phyloP scores from a whole-genome alignment of 2,113 vertebrate genomes.

The Brachyistius frenatus region DNA sequence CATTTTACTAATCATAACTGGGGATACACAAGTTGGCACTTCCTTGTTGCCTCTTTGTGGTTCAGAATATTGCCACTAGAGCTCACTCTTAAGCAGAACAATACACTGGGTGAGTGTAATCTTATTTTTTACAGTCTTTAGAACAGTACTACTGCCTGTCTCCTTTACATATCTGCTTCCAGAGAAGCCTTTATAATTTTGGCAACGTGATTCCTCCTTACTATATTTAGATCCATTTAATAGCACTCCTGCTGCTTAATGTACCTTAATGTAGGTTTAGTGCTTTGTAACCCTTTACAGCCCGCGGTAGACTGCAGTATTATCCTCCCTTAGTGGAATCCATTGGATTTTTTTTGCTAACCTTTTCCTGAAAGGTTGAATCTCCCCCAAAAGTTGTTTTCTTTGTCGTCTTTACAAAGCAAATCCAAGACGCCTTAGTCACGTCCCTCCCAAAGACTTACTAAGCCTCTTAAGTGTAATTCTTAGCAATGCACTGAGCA shows the following conservation, averaged over 20 bases:
- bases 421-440: not conserved
- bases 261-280: slow-evolving; percentile 51
- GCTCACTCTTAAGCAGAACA: slow-evolving; percentile 85
- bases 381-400: slow-evolving; percentile 13
- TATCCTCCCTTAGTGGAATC: not conserved
- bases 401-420: slow-evolving; percentile 31
- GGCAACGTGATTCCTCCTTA: slow-evolving; percentile 39
- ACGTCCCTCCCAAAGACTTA: slow-evolving; percentile 21
- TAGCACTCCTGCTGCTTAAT: slow-evolving; percentile 37
- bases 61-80: slow-evolving; percentile 82
- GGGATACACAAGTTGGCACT: not conserved
- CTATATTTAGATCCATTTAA: slow-evolving; percentile 72
- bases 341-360: slow-evolving; percentile 16
- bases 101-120: slow-evolving; percentile 36
- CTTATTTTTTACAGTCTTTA: slow-evolving; percentile 46
- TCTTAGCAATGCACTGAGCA: slow-evolving; percentile 25
- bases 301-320: slow-evolving; percentile 33
- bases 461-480: slow-evolving; percentile 28
- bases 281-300: slow-evolving; percentile 53
- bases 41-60: slow-evolving; percentile 54
- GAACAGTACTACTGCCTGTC: slow-evolving; percentile 39
- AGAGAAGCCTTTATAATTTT: slow-evolving; percentile 61
- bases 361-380: slow-evolving; percentile 16
- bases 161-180: slow-evolving; percentile 69
- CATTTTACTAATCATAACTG: not conserved